These are phyloP conservation scores for Ginglymostoma cirratum DNA, from an alignment of 2,113 vertebrate genomes.

Conservation along the genomic window DNA sequence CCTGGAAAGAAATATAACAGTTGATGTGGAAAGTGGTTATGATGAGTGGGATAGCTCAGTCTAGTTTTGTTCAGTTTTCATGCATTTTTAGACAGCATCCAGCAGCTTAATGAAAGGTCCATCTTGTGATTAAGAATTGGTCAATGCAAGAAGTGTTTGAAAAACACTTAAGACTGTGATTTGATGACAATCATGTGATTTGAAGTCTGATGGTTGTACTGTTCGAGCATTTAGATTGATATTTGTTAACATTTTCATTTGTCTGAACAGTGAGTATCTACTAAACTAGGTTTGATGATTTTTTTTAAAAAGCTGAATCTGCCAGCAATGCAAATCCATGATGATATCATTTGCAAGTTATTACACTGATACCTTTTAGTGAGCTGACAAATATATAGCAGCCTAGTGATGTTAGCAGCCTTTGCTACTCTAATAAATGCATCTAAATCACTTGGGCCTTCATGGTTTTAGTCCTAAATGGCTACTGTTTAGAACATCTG, in stretches of 20 bases:
- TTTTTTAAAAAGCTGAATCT: not conserved
- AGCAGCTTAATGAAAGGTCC: not conserved
- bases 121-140: not conserved
- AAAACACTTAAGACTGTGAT: not conserved
- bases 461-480: not conserved
- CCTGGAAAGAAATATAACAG: not conserved
- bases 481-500: not conserved
- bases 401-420: not conserved
- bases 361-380: conserved; percentile 26
- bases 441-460: conserved; percentile 9
- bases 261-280: not conserved
- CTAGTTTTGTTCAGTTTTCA: not conserved
- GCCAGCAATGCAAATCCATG: not conserved
- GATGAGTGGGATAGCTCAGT: not conserved
- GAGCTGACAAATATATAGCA: not conserved
- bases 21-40: not conserved
- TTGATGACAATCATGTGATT: not conserved
- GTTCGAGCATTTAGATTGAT: not conserved
- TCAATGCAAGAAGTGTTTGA: not conserved
- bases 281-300: not conserved
- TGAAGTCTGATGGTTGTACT: not conserved
- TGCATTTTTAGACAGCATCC: not conserved
- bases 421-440: conserved; percentile 28
- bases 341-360: conserved; percentile 30
- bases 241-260: not conserved